Evolutionary conservation across 2,113 vertebrate genomes (phyloP).

Genomic region (Nothoprocta perdicaria): DNA sequence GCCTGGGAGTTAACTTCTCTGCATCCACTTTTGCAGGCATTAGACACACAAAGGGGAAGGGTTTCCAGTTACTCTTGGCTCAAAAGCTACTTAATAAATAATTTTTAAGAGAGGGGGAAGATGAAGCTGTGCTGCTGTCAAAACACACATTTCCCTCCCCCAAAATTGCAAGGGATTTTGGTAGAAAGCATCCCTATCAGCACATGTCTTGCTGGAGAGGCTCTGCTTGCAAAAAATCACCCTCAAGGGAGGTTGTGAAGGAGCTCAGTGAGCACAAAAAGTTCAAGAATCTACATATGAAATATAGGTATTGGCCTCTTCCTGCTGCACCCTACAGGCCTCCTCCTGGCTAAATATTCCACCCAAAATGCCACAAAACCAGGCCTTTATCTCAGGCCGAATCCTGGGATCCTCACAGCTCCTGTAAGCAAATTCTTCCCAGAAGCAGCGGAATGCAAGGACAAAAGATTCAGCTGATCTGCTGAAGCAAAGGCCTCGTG

Average conservation of each 20-base stretch:
- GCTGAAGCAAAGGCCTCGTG: neutral
- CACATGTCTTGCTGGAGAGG: neutral
- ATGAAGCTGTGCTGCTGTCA: neutral
- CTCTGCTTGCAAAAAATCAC: too few relatives aligned
- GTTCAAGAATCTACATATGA: too few relatives aligned
- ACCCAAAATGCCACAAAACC: neutral
- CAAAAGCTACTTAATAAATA: neutral
- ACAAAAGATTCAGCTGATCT: too few relatives aligned
- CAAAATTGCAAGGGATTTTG: too few relatives aligned
- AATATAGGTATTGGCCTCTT: neutral
- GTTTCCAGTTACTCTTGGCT: neutral
- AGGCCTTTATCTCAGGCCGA: neutral
- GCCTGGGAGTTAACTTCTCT: neutral
- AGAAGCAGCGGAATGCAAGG: neutral
- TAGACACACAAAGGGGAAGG: neutral
- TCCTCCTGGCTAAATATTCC: neutral
- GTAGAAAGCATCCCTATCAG: too few relatives aligned
- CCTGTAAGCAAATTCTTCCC: neutral
- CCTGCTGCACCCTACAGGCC: neutral
- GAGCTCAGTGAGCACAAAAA: neutral
- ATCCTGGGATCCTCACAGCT: neutral
- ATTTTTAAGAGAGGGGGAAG: neutral
- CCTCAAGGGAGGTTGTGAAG: fast-evolving
- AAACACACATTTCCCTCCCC: neutral
- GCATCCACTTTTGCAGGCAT: neutral